These are phyloP conservation scores for Rhingia rostrata DNA, from an alignment of 2,888 invertebrate species.

Conservation along the genomic window DNA sequence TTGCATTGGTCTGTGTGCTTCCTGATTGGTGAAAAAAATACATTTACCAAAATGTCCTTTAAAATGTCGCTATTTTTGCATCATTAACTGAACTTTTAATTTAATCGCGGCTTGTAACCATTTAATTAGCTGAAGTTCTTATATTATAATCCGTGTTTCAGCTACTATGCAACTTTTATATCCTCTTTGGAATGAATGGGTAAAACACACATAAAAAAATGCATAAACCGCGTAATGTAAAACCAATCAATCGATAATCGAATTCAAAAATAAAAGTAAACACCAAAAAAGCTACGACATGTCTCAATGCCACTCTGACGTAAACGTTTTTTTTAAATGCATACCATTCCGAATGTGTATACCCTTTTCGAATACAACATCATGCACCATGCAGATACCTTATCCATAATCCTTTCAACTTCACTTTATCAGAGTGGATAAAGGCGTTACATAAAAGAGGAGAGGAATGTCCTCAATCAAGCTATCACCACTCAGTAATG, in stretches of 20 bases:
- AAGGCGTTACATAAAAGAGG: background rate
- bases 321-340: conserved; percentile 42
- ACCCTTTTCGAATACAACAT: background rate
- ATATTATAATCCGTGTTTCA: no score
- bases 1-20: no score
- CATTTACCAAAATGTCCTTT: no score
- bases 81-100: no score
- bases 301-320: conserved; percentile 20
- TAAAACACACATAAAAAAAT: no score
- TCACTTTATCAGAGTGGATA: conserved; percentile 3
- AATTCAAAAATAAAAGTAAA: conserved; percentile 5
- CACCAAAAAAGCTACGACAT: background rate
- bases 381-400: background rate
- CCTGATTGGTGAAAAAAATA: no score
- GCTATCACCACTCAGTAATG: conserved; percentile 18
- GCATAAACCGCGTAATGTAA: background rate
- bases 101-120: no score
- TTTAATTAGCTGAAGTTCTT: no score
- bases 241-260: conserved; percentile 2
- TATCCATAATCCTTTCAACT: conserved; percentile 1
- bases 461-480: conserved; percentile 7
- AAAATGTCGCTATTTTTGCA: no score
- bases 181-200: no score
- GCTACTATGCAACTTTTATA: no score
- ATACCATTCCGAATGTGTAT: background rate